Conservation (phyloP, 2,888 invertebrate species). For the Cecidostiba fungosa region DNA sequence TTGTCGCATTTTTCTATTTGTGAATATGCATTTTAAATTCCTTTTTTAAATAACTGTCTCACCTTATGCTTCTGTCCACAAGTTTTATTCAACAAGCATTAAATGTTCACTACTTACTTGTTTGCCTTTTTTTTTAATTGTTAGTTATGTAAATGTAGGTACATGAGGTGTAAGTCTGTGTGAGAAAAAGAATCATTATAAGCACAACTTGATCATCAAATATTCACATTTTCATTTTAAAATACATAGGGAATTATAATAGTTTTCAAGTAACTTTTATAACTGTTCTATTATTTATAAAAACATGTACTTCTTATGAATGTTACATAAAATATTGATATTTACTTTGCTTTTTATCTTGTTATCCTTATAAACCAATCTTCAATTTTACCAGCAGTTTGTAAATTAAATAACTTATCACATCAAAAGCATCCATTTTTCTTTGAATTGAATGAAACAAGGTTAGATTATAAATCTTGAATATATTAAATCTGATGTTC, state of each 20-base stretch:
- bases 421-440: not conserved
- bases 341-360: not conserved
- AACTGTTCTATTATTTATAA: not conserved
- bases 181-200: not conserved
- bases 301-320: not conserved
- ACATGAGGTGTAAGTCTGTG: slow-evolving; percentile 14
- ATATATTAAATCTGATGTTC: not conserved
- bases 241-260: not conserved
- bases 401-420: not conserved
- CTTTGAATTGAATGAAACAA: not conserved
- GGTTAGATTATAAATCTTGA: slow-evolving; percentile 38
- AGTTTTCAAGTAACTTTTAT: not conserved
- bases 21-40: slow-evolving; percentile 26
- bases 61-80: slow-evolving; percentile 32
- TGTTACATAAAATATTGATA: not conserved
- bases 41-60: slow-evolving; percentile 37
- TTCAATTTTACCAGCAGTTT: not conserved
- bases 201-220: not conserved
- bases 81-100: slow-evolving; percentile 28
- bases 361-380: not conserved
- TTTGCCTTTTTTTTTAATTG: slow-evolving; percentile 29
- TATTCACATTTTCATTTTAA: not conserved
- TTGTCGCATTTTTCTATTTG: slow-evolving; percentile 38
- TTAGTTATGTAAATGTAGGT: slow-evolving; percentile 13
- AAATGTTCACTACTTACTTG: slow-evolving; percentile 41